Conservation (phyloP, 1,140 invertebrate genomes). For the Zeugodacus cucurbitae region DNA sequence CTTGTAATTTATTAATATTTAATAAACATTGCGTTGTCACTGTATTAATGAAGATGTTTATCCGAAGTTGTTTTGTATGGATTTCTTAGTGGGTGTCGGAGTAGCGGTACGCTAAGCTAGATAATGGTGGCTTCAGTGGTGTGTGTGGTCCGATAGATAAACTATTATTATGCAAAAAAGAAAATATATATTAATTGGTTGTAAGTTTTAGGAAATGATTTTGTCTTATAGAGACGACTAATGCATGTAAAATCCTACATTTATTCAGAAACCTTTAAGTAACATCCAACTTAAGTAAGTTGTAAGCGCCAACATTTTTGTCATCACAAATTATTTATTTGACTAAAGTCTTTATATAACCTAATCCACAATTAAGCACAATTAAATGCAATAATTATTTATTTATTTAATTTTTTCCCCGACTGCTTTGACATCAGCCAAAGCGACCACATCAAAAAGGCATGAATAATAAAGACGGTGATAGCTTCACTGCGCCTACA, state of each 20-base stretch:
- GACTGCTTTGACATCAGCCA: background rate
- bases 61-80: background rate
- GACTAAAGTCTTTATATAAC: background rate
- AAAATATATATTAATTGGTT: no score
- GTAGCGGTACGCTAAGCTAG: no score
- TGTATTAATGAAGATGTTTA: background rate
- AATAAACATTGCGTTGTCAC: background rate
- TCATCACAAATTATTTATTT: background rate
- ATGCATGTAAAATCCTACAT: no score
- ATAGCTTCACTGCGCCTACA: background rate
- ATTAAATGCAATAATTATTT: background rate
- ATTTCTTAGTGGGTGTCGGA: background rate
- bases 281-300: no score
- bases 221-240: no score
- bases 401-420: background rate
- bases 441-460: constrained; percentile 8
- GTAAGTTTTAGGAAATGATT: no score
- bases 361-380: background rate
- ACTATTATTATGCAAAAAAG: no score
- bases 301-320: no score
- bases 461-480: background rate
- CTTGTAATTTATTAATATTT: constrained; percentile 10
- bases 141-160: background rate
- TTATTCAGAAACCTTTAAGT: no score
- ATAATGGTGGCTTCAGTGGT: background rate